phyloP scores from a whole-genome alignment of 2,888 invertebrate genomes.

The Serrognathus titanus region DNA sequence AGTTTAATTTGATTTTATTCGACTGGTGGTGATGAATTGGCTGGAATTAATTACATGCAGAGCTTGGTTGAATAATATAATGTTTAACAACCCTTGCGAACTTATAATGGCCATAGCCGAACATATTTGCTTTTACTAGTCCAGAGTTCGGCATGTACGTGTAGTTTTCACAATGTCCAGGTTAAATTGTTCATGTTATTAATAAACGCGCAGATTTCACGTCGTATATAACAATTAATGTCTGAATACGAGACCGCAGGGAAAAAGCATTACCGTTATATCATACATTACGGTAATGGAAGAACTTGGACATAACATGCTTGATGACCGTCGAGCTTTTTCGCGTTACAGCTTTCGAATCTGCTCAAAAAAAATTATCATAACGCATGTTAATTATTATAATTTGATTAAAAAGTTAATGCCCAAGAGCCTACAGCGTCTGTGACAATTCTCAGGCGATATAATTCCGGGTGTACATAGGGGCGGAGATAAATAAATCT shows the following conservation, averaged over 20 bases:
- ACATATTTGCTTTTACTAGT: background rate
- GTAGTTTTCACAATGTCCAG: background rate
- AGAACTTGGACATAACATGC: too few species aligned
- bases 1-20: background rate
- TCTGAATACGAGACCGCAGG: background rate
- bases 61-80: background rate
- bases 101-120: background rate
- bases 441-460: background rate
- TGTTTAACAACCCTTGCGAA: constrained; percentile 1
- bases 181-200: background rate
- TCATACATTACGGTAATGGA: too few species aligned
- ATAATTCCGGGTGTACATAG: background rate
- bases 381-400: too few species aligned
- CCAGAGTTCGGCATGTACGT: background rate
- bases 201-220: background rate
- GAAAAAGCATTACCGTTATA: background rate
- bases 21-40: background rate
- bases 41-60: constrained; percentile 2
- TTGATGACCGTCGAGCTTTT: too few species aligned
- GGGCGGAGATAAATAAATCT: constrained; percentile 1
- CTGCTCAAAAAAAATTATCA: too few species aligned
- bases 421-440: too few species aligned
- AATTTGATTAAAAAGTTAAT: too few species aligned
- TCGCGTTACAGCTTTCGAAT: too few species aligned
- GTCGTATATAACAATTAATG: background rate